Evolutionary conservation across 1,140 invertebrate species (phyloP).

Genomic region (Drosophila bocki): DNA sequence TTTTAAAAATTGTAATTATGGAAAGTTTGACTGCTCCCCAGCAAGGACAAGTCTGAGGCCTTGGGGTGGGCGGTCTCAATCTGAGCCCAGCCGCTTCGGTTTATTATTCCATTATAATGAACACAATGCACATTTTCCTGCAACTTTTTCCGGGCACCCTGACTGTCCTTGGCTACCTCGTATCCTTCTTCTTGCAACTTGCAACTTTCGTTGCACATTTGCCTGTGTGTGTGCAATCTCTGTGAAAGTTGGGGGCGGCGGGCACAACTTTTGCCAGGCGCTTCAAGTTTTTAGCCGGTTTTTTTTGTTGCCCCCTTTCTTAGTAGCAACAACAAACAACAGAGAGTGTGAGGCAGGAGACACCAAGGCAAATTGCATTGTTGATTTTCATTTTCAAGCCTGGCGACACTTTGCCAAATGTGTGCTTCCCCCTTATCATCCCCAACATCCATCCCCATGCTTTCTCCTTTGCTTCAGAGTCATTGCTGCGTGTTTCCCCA

Average conservation of each 20-base stretch:
- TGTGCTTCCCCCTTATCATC: slow-evolving; percentile 33
- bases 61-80: slow-evolving; percentile 25
- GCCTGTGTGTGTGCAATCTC: slow-evolving; percentile 69
- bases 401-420: slow-evolving; percentile 75
- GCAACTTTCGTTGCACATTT: slow-evolving; percentile 76
- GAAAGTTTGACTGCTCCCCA: slow-evolving; percentile 18
- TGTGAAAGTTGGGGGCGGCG: slow-evolving; percentile 33
- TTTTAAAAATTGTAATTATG: background rate
- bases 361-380: slow-evolving; percentile 80
- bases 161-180: slow-evolving; percentile 36
- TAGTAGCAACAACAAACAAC: slow-evolving; percentile 32
- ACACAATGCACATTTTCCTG: slow-evolving; percentile 75
- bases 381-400: slow-evolving; percentile 83
- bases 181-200: slow-evolving; percentile 43
- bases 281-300: slow-evolving; percentile 64
- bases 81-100: slow-evolving; percentile 60
- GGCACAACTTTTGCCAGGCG: slow-evolving; percentile 60
- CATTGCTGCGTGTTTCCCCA: slow-evolving; percentile 73
- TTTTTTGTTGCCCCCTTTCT: slow-evolving; percentile 49
- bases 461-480: slow-evolving; percentile 33
- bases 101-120: slow-evolving; percentile 82
- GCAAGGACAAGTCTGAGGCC: slow-evolving; percentile 20
- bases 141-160: slow-evolving; percentile 60
- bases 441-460: background rate
- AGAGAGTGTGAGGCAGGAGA: slow-evolving; percentile 24